Base-by-base conservation (phyloP, 92 coral and sea anemone species). In the Zoanthus sociatus region DNA sequence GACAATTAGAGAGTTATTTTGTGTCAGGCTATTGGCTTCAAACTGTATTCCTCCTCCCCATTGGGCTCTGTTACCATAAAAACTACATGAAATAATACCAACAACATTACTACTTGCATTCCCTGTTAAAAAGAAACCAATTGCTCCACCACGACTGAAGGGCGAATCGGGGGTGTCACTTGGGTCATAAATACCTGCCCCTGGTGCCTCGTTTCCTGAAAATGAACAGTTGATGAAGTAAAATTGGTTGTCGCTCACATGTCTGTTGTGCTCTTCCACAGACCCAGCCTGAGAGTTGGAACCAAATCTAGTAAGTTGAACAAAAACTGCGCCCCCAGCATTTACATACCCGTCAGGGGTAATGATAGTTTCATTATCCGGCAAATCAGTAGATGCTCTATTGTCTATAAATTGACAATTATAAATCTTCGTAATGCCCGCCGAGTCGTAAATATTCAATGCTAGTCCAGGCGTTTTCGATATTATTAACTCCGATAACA, bases 251-350 rank as follows among this genome's bases (percentile, higher is more conserved):
- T 92, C 74, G 78, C 92, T 91, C 68, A 88, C 94, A 83, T 90
- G 92, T 1, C 83, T 75, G 30, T 89, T 91, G 69, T 96, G 93
- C 26, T 92, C 87, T 26, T 78, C 79, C 9, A 83, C 83, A 32
- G 90, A 90, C 32, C 88, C 84, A 66, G 91, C 91, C 53, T 78
- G 47, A 1, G 83, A 84, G 78, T 92, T 88, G 84, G 92, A 84
- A 51, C 95, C 93, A 75, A 83, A 87, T 31, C 78, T 66, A 83
- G 93, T 93, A 53, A 94, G 88, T 58, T 86, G 86, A 6, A 95
- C 20, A 74, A 87, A 92, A 32, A 95, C 71, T 14, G 95, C 98
- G 51, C 98, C 98, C 8, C 91, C 88, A 6, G 77, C 83, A 66
- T 81, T 79, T 5, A 68, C 88, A 45, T 33, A 50, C 3, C 88